phyloP scores from a whole-genome alignment of 1,140 invertebrate genomes.

The Zaprionus vittiger region DNA sequence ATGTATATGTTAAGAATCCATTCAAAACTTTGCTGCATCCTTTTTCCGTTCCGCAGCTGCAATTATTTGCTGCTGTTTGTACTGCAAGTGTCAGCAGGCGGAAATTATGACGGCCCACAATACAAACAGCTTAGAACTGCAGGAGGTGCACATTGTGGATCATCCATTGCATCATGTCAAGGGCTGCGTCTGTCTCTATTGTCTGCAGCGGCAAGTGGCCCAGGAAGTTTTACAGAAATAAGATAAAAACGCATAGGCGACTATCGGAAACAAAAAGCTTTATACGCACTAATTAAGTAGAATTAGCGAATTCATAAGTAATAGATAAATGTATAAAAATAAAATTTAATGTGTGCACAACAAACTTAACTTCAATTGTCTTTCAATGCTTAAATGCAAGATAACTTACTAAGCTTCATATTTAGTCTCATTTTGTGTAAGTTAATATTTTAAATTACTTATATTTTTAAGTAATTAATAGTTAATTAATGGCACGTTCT shows the following conservation, averaged over 20 bases:
- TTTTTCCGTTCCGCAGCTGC: slow-evolving; percentile 22
- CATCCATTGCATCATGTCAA: slow-evolving; percentile 44
- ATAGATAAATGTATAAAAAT: neutral
- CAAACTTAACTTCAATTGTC: neutral
- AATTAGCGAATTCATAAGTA: neutral
- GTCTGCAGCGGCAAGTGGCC: slow-evolving; percentile 54
- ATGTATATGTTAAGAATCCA: neutral
- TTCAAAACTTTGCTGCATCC: neutral
- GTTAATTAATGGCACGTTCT: neutral
- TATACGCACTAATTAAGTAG: neutral
- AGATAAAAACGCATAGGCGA: neutral
- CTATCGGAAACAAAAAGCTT: neutral
- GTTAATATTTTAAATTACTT: neutral
- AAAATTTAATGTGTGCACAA: neutral
- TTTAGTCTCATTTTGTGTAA: neutral
- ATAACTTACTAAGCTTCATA: neutral
- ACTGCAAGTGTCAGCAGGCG: slow-evolving; percentile 53
- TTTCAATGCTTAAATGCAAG: neutral
- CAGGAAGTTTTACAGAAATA: slow-evolving; percentile 45
- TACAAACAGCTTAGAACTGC: slow-evolving; percentile 47
- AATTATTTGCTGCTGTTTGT: slow-evolving; percentile 48
- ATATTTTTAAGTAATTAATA: neutral
- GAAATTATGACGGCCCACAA: slow-evolving; percentile 48
- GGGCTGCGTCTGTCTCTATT: slow-evolving; percentile 52
- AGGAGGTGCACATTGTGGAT: slow-evolving; percentile 50